Evolutionary conservation across 2,888 invertebrate species (phyloP).

Genomic region (Hartigia nigra): DNA sequence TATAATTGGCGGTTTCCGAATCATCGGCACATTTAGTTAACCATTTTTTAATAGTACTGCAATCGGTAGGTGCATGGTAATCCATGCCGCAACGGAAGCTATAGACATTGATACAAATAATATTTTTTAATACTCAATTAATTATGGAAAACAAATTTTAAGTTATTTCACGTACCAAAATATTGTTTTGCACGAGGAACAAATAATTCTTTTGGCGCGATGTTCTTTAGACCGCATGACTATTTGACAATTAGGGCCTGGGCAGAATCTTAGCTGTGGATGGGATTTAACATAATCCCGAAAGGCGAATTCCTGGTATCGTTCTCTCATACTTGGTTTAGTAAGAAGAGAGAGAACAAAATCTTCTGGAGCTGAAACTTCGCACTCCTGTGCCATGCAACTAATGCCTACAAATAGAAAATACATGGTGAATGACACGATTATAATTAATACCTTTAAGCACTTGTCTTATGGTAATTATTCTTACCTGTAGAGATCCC

Average conservation of each 20-base stretch:
- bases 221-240: slow-evolving; percentile 87
- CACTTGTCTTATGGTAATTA: not conserved
- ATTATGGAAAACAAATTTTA: slow-evolving; percentile 10
- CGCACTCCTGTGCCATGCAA: slow-evolving; percentile 97
- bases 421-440: slow-evolving; percentile 2
- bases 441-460: not conserved
- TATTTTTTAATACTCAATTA: not conserved
- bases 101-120: slow-evolving; percentile 22
- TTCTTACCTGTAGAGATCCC: slow-evolving; percentile 75
- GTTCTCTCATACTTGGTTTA: slow-evolving; percentile 85
- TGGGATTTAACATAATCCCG: slow-evolving; percentile 96
- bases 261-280: slow-evolving; percentile 91
- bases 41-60: slow-evolving; percentile 95
- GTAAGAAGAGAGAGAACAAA: slow-evolving; percentile 89
- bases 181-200: slow-evolving; percentile 86
- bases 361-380: slow-evolving; percentile 95
- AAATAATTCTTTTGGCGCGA: slow-evolving; percentile 87
- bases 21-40: slow-evolving; percentile 99
- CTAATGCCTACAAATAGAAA: slow-evolving; percentile 81
- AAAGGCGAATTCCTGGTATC: slow-evolving; percentile 96
- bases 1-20: slow-evolving; percentile 99
- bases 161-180: slow-evolving; percentile 77
- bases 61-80: slow-evolving; percentile 98
- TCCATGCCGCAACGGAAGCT: slow-evolving; percentile 93
- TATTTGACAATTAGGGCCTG: slow-evolving; percentile 94